Base-by-base conservation (phyloP, 1,140 invertebrate species). In the Drepana arcuata region DNA sequence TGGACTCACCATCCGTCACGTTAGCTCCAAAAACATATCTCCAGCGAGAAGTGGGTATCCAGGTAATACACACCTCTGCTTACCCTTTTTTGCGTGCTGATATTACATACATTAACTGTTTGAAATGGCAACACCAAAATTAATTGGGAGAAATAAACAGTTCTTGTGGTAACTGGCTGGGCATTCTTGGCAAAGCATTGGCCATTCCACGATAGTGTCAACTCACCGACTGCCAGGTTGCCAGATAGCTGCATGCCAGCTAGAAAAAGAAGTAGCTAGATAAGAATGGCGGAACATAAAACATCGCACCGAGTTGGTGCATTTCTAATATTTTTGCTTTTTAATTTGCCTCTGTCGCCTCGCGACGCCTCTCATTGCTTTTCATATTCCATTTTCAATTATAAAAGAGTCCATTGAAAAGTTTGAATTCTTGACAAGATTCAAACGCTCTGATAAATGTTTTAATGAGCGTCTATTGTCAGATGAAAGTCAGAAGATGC, bases 211-310 rank as follows among this genome's bases (percentile, higher is more conserved):
- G 46, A 43, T 40, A 48, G 30, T 28, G 46, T 39, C 41, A 33
- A 29, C 33, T 29, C 14, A 16, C 33, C 31, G 43, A 42, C 41
- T 15, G 30, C 32, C 34, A 41, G 33, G n/a, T 24, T 32, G 21
- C 7, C 34, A 41, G 46, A 54, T 54, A 54, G 33, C 45, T 34
- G 26, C 18, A 35, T 34, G 51, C 46, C 50, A 48, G 28, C 26
- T 34, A 45, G 34, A 42, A n/a, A 48, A 45, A 34, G 34, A 37
- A 41, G 16, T 23, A 26, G 14, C 14, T 30, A 36, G 40, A 46
- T 49, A 49, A 41, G 43, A 48, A 38, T 34, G 28, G 30, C 12
- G 34, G n/a, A 30, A 31, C 36, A 40, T 38, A 35, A 30, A 46
- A 32, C 34, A 23, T 28, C 9, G 14, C 12, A 18, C 16, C 10